Evolutionary conservation across 2,113 vertebrate genomes (phyloP), one percentile per base, ranked within the genome.

Genomic region (Galbula dea): DNA sequence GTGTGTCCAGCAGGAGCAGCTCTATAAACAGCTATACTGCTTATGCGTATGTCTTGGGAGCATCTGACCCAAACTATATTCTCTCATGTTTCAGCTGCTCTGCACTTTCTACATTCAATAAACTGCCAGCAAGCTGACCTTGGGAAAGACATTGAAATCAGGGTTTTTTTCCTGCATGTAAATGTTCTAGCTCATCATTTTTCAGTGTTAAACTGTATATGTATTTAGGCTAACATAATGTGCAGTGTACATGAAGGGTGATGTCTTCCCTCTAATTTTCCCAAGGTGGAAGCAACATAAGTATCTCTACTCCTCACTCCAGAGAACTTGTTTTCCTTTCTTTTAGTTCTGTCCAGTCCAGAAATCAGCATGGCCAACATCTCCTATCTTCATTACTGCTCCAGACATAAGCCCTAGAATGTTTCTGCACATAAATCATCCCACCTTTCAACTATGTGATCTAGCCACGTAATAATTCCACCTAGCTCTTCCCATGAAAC

Each of bases 1-100:
- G 14, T 3, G 15, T 11, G n/a, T 39, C 15, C 43, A 78, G 72
- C 77, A 74, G 78, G 41, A 78, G 66, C 72, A 78, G 54, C 83
- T 45, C 10, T 29, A 51, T 30, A 72, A 72, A 22, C 54, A 63
- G 37, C 45, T 26, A 29, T 16, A 29, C n/a, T 62, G 54, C 65
- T 78, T 58, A 12, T 0, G 0, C 0, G 0, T 37, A 3, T 26
- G 6, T 62, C 69, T 49, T 27, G 65, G 29, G 54, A 94, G 72
- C 46, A 88, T 79, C 82, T 63, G 27, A 57, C 37, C 27, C 71
- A 48, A 39, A 26, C 3, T 17, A 77, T 37, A 59, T 43, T 55
- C 65, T 68, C 24, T 72, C 36, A 8, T 43, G 48, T 73, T 52
- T 81, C 43, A 63, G 48, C 18, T 77, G 54, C 54, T 54, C 43